Evolutionary conservation across 2,888 invertebrate genomes (phyloP), one percentile per base, ranked within the genome.

Genomic region (Thera obeliscata): DNA sequence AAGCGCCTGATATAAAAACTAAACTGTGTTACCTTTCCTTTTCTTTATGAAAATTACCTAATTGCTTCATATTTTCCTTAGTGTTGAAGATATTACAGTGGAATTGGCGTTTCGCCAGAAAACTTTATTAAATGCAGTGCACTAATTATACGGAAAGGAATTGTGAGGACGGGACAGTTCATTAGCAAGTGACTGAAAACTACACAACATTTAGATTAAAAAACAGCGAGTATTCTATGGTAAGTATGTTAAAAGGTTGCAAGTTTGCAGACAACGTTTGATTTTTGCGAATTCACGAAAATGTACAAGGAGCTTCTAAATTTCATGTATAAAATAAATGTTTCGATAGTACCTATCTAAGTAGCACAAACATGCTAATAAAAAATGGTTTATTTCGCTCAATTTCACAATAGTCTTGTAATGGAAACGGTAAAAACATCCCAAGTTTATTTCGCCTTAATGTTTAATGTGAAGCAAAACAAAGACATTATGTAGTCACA

Each of bases 401-500:
- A 33, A 52, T 52, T 22, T 52, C 1, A 33, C 33, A 52, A 52
- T 33, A 33, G 5, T 22, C 6, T 22, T 22, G 22, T 50, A 12
- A 50, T 22, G 43, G 43, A 46, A 46, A 9, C 9, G 43, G 22
- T 22, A 50, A 49, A n/a, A 49, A 50, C 50, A 50, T 56, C 33
- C 33, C 43, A 56, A 9, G 38, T 43, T 43, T 61, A 52, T 61
- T 68, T 59, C 43, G 6, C 46, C 1, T 70, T 56, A 59, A 66
- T 66, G 43, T 50, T 59, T 66, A 72, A 71, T 67, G 65, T 70
- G 61, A 69, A 54, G 61, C 60, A 74, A 69, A 69, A 73, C 69
- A 70, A 73, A 70, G 66, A 64, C 66, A 73, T 72, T 73, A 72
- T 70, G 65, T 76, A 80, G 76, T 74, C 67, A 74, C 60, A 73